Evolutionary conservation across 2,888 invertebrate species (phyloP).

Genomic region (Brachypalpus laphriformis): DNA sequence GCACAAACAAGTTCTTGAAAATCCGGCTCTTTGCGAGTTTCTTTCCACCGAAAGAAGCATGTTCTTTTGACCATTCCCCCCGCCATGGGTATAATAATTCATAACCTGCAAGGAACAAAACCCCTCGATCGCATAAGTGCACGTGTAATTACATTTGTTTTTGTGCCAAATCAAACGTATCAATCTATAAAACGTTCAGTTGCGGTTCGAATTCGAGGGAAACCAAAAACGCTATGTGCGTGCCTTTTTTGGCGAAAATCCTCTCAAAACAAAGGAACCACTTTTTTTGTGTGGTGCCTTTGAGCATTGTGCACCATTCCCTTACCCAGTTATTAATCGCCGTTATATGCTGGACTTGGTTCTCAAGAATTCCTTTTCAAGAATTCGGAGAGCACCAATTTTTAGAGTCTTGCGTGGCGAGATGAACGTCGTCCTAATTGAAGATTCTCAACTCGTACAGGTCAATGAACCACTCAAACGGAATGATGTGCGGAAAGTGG

Average conservation of each 20-base stretch:
- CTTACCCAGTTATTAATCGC: slow-evolving; percentile 38
- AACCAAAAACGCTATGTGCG: slow-evolving; percentile 5
- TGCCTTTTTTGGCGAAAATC: slow-evolving; percentile 18
- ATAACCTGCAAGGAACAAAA: neutral
- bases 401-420: neutral
- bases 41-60: neutral
- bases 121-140: slow-evolving; percentile 21
- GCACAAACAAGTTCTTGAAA: too few relatives aligned
- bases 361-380: slow-evolving; percentile 33
- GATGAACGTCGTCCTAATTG: slow-evolving; percentile 26
- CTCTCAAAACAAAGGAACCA: neutral
- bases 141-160: slow-evolving; percentile 26
- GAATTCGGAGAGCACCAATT: slow-evolving; percentile 16
- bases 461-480: slow-evolving; percentile 26
- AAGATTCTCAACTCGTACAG: slow-evolving; percentile 14
- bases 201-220: slow-evolving; percentile 24
- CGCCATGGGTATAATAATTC: slow-evolving; percentile 15
- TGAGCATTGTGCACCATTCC: neutral
- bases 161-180: slow-evolving; percentile 17
- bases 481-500: slow-evolving; percentile 33
- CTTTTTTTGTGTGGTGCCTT: neutral
- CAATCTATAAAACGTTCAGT: slow-evolving; percentile 22
- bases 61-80: too few relatives aligned
- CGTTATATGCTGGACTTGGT: neutral
- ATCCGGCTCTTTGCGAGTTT: neutral